Evolutionary conservation across 2,888 invertebrate genomes (phyloP).

Genomic region (Iselma pallidipennis): DNA sequence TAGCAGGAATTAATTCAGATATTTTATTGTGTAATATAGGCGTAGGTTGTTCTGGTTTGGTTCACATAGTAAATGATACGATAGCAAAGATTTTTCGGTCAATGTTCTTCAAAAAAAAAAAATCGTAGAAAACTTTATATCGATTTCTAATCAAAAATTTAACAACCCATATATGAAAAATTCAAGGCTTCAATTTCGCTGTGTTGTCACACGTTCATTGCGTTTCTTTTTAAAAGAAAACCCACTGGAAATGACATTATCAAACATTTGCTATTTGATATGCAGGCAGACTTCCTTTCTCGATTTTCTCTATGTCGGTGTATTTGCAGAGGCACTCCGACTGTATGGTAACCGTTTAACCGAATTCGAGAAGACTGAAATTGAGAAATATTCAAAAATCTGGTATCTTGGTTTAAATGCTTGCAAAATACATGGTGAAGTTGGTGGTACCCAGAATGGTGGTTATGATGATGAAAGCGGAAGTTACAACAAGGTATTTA

Average conservation of each 20-base stretch:
- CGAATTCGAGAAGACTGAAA: conserved; percentile 88
- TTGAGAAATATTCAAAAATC: conserved; percentile 89
- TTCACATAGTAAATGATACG: no score
- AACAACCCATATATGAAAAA: not conserved
- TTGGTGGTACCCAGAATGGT: conserved; percentile 79
- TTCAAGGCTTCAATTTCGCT: not conserved
- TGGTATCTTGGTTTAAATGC: conserved; percentile 92
- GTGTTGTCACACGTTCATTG: no score
- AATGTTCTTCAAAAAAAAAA: not conserved
- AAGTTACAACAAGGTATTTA: conserved; percentile 87
- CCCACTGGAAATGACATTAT: no score
- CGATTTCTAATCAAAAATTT: not conserved
- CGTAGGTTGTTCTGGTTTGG: no score
- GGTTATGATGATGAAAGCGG: conserved; percentile 93
- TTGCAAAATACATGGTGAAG: conserved; percentile 81
- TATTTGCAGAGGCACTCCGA: conserved; percentile 75
- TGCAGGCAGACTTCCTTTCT: not conserved
- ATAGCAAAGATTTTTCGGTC: no score
- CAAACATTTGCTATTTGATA: not conserved
- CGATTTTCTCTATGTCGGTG: not conserved
- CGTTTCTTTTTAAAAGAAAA: no score
- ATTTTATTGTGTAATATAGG: no score
- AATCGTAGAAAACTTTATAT: no score
- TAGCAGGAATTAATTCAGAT: not conserved
- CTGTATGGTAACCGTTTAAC: conserved; percentile 83